A percentile compares a stretch with the other conserved stretches of the same genome.
These are phyloP conservation scores for Spheniscus mendiculus DNA, from an alignment of 2,113 vertebrate species.

Conservation along the genomic window DNA sequence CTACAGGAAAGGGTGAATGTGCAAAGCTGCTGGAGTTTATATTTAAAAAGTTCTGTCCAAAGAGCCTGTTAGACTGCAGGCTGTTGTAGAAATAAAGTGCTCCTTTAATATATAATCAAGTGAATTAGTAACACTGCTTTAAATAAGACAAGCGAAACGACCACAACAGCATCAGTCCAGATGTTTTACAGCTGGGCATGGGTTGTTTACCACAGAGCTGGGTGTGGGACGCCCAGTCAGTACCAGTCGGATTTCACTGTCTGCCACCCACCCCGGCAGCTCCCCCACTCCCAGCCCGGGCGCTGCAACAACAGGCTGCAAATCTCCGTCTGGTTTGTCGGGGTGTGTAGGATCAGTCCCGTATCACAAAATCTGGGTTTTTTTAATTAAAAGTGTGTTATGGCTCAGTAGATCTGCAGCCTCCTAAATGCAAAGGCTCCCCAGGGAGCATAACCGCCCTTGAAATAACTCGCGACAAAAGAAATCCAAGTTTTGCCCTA, in stretches of 20 bases:
- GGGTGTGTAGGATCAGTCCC: not conserved
- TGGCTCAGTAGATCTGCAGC: not conserved
- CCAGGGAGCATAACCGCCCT: fast-evolving
- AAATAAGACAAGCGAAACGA: not conserved
- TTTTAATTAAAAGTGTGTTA: not conserved
- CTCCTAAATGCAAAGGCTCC: not conserved
- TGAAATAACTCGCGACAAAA: not conserved
- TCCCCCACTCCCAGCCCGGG: not conserved
- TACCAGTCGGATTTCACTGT: not conserved
- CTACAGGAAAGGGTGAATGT: not conserved
- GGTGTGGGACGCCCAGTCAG: too few species aligned
- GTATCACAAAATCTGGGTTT: fast-evolving
- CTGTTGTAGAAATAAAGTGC: not conserved
- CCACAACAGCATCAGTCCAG: not conserved
- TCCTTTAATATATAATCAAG: not conserved
- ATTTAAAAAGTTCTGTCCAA: not conserved
- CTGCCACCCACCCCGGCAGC: not conserved
- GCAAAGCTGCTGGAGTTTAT: not conserved
- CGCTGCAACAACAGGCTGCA: not conserved
- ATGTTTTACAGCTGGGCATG: not conserved
- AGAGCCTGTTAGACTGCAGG: not conserved
- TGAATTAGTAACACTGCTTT: not conserved
- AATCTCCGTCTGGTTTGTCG: not conserved
- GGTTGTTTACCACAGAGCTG: not conserved
- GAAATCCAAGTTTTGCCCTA: not conserved